phyloP scores from a whole-genome alignment of 2,113 vertebrate genomes.

The Isurus oxyrinchus region DNA sequence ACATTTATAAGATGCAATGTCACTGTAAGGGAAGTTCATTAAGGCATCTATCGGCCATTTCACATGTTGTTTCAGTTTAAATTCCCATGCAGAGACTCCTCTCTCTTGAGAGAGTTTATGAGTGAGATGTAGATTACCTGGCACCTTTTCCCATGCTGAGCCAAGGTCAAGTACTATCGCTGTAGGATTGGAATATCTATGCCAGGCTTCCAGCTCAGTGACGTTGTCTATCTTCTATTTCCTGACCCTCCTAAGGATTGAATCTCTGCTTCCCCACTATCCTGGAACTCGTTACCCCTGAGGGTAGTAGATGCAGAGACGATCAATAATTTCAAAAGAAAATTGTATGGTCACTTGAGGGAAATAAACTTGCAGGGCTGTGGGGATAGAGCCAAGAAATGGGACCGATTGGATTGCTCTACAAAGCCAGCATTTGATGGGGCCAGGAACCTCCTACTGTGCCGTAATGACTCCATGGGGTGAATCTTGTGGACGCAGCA shows the following conservation, averaged over 20 bases:
- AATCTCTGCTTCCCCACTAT: neutral
- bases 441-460: neutral
- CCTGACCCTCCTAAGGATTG: neutral
- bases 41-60: neutral
- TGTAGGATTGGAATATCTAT: neutral
- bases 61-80: neutral
- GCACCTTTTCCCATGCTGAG: neutral
- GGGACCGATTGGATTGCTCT: neutral
- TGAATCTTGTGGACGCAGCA: neutral
- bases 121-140: neutral
- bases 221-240: neutral
- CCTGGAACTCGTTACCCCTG: too few relatives aligned
- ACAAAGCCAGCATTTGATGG: neutral
- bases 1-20: neutral
- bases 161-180: neutral
- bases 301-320: neutral
- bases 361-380: neutral
- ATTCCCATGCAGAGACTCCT: neutral
- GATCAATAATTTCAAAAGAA: neutral
- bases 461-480: neutral
- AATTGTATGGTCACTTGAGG: neutral
- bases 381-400: neutral
- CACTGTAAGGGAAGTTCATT: neutral
- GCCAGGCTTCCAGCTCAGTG: neutral
- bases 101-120: neutral